Evolutionary conservation across 2,113 vertebrate genomes (phyloP), one percentile per base, ranked within the genome.

Genomic region (Mastomys coucha): DNA sequence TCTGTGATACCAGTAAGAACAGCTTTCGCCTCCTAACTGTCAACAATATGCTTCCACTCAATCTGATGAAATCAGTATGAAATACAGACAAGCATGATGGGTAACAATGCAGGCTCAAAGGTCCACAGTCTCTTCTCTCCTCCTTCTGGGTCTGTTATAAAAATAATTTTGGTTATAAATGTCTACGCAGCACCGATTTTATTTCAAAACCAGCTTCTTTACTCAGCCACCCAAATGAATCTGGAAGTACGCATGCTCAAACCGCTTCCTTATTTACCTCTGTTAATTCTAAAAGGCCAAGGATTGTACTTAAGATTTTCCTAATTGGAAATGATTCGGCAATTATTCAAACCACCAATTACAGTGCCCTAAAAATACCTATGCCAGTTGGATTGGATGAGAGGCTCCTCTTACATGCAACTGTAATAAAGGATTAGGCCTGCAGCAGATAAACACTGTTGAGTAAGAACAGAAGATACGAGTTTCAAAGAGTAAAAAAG

Each of bases 401-500:
- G 96, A 97, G 96, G 96, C 88, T 88, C 88, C 97, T 97, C 93
- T 95, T 95, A 96, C 96, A 95, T 93, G 95, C n/a, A 13, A 92
- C 94, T 56, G 0, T 95, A 89, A 88, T 69, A 92, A 91, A 96
- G 65, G 12, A 93, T 94, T 70, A 80, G 22, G 88, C 93, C 97
- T 96, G 97, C 65, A 24, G 94, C 85, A 78, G 96, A 93, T 69
- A 96, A 93, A 95, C 72, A 84, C 86, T 93, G 95, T 94, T 97
- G 92, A 93, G 69, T 89, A 91, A 67, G 80, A 98, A 95, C 93
- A 96, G 96, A 97, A 98, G 97, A 96, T 97, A 98, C 95, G 97
- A 96, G 98, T 89, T 88, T 98, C 97, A 98, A 98, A 98, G 76
- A 98, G 98, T 98, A 99, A 97, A 98, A 98, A 98, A 98, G 95